Conservation (phyloP, 1,140 invertebrate species). For the Lordiphosa collinella region DNA sequence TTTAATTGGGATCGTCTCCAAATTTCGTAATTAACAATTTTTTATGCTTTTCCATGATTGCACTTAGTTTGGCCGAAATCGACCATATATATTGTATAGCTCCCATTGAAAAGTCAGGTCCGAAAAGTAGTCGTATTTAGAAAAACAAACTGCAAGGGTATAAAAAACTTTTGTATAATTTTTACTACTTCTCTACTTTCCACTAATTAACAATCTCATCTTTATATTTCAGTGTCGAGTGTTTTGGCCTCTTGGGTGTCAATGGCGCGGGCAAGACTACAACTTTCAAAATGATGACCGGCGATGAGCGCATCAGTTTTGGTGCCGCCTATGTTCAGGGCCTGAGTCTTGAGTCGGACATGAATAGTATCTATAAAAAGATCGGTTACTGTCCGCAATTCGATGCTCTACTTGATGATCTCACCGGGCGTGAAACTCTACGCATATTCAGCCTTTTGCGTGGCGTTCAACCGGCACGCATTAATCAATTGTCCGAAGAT, state of each 20-base stretch:
- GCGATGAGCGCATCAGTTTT: slow-evolving; percentile 84
- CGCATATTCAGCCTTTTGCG: slow-evolving; percentile 87
- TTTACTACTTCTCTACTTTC: too few relatives aligned
- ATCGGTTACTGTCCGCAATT: slow-evolving; percentile 92
- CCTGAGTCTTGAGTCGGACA: slow-evolving; percentile 80
- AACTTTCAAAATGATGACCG: slow-evolving; percentile 94
- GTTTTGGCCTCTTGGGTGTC: slow-evolving; percentile 93
- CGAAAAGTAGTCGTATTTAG: too few relatives aligned
- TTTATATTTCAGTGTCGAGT: slow-evolving; percentile 86
- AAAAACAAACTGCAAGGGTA: too few relatives aligned
- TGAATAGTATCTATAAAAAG: slow-evolving; percentile 82
- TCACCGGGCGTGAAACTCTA: slow-evolving; percentile 90
- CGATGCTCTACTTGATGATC: slow-evolving; percentile 89
- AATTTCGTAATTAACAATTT: too few relatives aligned
- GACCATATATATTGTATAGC: too few relatives aligned
- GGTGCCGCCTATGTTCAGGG: slow-evolving; percentile 82
- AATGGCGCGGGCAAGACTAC: slow-evolving; percentile 94
- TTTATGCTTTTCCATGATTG: too few relatives aligned
- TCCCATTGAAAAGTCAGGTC: too few relatives aligned
- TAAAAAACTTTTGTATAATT: too few relatives aligned
- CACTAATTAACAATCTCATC: too few relatives aligned
- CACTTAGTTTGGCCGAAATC: too few relatives aligned
- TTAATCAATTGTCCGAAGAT: slow-evolving; percentile 74
- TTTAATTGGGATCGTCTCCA: too few relatives aligned
- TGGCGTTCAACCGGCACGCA: slow-evolving; percentile 83